These are phyloP conservation scores for Anas georgica DNA, from an alignment of 2,797 vertebrate species.

Conservation along the genomic window DNA sequence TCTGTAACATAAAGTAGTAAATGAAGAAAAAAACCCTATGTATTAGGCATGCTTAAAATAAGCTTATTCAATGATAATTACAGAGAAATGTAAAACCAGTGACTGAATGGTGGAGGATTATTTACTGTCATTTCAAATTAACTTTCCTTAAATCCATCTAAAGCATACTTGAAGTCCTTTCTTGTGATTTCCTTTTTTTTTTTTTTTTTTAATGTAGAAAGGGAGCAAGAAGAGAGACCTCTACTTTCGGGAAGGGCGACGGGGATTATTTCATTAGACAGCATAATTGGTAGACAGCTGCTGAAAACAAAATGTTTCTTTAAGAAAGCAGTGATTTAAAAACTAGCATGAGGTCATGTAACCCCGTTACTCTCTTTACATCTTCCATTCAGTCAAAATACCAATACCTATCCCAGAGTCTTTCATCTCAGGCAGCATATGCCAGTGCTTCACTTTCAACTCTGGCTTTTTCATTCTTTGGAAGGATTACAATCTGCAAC, in stretches of 20 bases:
- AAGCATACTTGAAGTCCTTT: slow-evolving; percentile 15
- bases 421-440: slow-evolving; percentile 54
- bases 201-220: neutral
- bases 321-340: slow-evolving; percentile 63
- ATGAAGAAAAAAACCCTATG: slow-evolving; percentile 10
- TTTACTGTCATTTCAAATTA: slow-evolving; percentile 65
- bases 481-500: slow-evolving; percentile 54
- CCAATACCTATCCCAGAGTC: neutral
- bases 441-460: slow-evolving; percentile 53
- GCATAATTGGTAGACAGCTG: slow-evolving; percentile 15
- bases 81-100: slow-evolving; percentile 53
- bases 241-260: neutral
- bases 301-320: slow-evolving; percentile 43
- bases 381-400: slow-evolving; percentile 64
- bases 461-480: slow-evolving; percentile 48
- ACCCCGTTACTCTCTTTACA: slow-evolving; percentile 60
- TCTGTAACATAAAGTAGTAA: slow-evolving; percentile 39
- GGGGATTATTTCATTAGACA: neutral
- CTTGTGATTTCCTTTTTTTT: neutral
- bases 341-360: slow-evolving; percentile 48
- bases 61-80: slow-evolving; percentile 61
- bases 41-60: slow-evolving; percentile 20
- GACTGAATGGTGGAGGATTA: slow-evolving; percentile 18
- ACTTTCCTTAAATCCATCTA: slow-evolving; percentile 49
- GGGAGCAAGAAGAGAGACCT: neutral